phyloP scores from a whole-genome alignment of 2,888 invertebrate species.

The Bimastos eiseni region DNA sequence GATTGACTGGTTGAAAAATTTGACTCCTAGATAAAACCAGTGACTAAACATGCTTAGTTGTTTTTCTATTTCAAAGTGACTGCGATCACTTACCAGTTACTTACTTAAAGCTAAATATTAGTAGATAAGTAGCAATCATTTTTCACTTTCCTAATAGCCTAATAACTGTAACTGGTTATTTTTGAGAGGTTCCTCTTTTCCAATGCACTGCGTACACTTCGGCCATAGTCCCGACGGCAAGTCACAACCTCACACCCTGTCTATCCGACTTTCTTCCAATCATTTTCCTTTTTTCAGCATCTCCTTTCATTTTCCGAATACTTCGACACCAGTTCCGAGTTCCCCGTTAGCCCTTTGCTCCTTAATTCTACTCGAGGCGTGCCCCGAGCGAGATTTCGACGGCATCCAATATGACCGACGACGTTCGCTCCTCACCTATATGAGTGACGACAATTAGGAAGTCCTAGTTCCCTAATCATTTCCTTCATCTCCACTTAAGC shows the following conservation, averaged over 20 bases:
- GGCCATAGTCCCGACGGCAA: neutral
- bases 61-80: too few species aligned
- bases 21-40: too few species aligned
- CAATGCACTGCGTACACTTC: too few species aligned
- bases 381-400: slow-evolving; percentile 1
- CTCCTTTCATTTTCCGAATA: neutral
- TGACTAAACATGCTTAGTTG: too few species aligned
- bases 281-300: neutral
- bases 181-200: too few species aligned
- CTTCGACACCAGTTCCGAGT: neutral
- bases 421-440: neutral
- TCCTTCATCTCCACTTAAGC: slow-evolving; percentile 6
- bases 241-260: too few species aligned
- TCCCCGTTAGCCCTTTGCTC: neutral
- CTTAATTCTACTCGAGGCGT: neutral
- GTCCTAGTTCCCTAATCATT: neutral
- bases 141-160: too few species aligned
- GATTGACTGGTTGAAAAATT: too few species aligned
- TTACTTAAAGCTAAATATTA: too few species aligned
- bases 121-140: too few species aligned
- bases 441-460: slow-evolving; percentile 13
- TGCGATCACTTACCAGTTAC: too few species aligned
- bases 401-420: neutral
- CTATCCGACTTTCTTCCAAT: neutral
- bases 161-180: too few species aligned